These are phyloP conservation scores for Agriopis marginaria DNA, from an alignment of 2,888 invertebrate species.

Conservation along the genomic window DNA sequence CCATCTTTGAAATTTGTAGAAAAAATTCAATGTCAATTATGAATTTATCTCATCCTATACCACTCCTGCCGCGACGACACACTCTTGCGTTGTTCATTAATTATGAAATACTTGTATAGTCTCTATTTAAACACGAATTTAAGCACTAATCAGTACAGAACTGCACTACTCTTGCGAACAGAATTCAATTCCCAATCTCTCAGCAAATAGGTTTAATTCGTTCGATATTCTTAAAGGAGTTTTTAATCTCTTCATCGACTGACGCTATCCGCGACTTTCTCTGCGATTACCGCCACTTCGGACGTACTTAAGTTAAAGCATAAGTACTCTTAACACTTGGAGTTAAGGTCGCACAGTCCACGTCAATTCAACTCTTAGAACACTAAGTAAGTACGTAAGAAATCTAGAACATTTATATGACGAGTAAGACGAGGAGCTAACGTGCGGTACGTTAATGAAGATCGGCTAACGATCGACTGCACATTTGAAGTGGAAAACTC, in stretches of 20 bases:
- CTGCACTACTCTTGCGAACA: not conserved
- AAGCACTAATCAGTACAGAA: not conserved
- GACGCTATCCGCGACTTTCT: not conserved
- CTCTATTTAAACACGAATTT: conserved; percentile 28
- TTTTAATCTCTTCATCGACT: not conserved
- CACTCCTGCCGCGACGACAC: conserved; percentile 60
- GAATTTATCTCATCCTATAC: conserved; percentile 66
- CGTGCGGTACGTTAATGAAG: conserved; percentile 24
- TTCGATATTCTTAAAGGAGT: not conserved
- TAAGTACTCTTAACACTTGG: not conserved
- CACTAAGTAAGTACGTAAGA: not conserved
- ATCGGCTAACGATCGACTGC: conserved; percentile 26
- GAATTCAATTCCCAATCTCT: not conserved
- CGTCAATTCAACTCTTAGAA: not conserved
- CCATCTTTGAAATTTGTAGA: conserved; percentile 43
- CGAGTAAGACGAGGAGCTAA: not conserved
- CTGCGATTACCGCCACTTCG: not conserved
- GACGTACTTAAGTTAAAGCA: not conserved
- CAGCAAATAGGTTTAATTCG: not conserved
- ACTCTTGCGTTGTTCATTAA: conserved; percentile 65
- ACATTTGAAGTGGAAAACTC: conserved; percentile 44
- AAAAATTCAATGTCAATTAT: conserved; percentile 22
- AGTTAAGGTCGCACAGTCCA: too few species aligned
- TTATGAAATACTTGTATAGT: conserved; percentile 45
- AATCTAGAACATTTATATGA: not conserved